Conservation (phyloP, 2,888 invertebrate genomes). For the Euspilapteryx auroguttella region DNA sequence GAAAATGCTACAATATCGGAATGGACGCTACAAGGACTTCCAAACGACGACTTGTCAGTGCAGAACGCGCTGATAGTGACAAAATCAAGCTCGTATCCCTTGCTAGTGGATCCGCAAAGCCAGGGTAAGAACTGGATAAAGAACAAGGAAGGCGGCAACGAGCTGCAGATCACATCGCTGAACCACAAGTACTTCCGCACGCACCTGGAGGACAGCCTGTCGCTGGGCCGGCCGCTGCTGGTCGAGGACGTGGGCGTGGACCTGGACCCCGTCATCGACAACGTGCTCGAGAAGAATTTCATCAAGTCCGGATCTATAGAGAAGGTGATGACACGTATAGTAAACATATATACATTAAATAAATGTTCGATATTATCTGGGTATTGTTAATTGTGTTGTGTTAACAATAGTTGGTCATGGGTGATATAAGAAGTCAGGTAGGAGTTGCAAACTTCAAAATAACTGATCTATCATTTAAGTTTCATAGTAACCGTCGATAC, state of each 20-base stretch:
- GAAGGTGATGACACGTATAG: too few relatives aligned
- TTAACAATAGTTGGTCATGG: too few relatives aligned
- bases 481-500: too few relatives aligned
- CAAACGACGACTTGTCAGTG: slow-evolving; percentile 94
- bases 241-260: slow-evolving; percentile 96
- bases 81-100: slow-evolving; percentile 91
- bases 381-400: too few relatives aligned
- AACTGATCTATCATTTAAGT: too few relatives aligned
- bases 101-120: slow-evolving; percentile 93
- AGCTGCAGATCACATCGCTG: slow-evolving; percentile 89
- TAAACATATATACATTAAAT: too few relatives aligned
- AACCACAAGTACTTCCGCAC: slow-evolving; percentile 96
- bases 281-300: slow-evolving; percentile 95
- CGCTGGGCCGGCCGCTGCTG: slow-evolving; percentile 83
- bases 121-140: slow-evolving; percentile 99
- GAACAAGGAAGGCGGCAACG: slow-evolving; percentile 86
- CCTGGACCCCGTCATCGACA: slow-evolving; percentile 94
- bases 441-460: too few relatives aligned
- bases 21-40: slow-evolving; percentile 94
- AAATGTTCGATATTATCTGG: too few relatives aligned
- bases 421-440: too few relatives aligned
- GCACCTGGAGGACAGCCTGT: slow-evolving; percentile 86
- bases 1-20: slow-evolving; percentile 90
- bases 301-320: slow-evolving; percentile 96
- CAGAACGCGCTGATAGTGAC: slow-evolving; percentile 97